These are phyloP conservation scores for Coccyzus lansbergi DNA, from an alignment of 2,797 vertebrate genomes.

Conservation along the genomic window DNA sequence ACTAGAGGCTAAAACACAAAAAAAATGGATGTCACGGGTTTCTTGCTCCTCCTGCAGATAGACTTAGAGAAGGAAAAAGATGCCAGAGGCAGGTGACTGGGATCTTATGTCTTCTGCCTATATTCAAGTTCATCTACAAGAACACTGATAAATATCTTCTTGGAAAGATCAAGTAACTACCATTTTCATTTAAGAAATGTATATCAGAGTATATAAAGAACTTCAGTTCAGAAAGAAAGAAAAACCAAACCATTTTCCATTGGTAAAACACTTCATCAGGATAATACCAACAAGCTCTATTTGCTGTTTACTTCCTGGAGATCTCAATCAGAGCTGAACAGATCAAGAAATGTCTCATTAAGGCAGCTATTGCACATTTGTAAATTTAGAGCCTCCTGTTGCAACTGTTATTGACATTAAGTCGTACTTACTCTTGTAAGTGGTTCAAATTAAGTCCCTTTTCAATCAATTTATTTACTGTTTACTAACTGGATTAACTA, in stretches of 20 bases:
- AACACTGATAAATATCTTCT: background rate
- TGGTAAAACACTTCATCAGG: background rate
- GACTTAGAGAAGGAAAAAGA: background rate
- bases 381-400: background rate
- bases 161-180: background rate
- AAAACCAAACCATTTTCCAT: background rate
- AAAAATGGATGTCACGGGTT: fast-evolving
- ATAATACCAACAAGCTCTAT: background rate
- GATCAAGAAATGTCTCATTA: background rate
- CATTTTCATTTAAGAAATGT: background rate
- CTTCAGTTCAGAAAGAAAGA: fast-evolving
- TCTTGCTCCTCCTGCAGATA: background rate
- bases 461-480: background rate
- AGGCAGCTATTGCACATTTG: background rate
- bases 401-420: background rate
- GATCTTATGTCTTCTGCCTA: background rate
- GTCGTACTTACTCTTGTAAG: background rate
- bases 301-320: background rate
- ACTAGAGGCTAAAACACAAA: background rate
- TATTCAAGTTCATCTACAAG: background rate
- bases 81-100: background rate
- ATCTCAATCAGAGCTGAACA: background rate
- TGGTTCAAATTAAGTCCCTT: background rate
- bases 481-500: background rate
- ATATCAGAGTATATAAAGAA: background rate